Percentiles rank a stretch among this genome's conserved stretches.
phyloP scores from a whole-genome alignment of 2,113 vertebrate species.

The Nymphicus hollandicus region DNA sequence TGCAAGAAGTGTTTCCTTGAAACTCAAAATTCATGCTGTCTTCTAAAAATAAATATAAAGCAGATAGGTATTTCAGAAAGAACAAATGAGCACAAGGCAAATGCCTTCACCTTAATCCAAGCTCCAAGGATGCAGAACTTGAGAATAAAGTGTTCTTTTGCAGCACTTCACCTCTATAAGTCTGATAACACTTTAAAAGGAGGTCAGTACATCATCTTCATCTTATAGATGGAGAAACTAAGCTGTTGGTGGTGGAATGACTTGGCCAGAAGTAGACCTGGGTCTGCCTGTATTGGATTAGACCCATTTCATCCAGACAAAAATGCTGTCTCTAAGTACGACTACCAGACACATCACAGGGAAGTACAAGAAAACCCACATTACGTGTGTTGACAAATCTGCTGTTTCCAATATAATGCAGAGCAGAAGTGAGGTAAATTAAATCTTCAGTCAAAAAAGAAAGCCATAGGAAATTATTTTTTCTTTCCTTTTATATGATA shows the following conservation, averaged over 20 bases:
- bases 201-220: background rate
- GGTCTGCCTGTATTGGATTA: background rate
- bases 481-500: background rate
- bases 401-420: background rate
- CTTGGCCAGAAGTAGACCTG: background rate
- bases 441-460: background rate
- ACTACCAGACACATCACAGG: background rate
- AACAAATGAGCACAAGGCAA: background rate
- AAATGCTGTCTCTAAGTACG: background rate
- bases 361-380: background rate
- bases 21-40: background rate
- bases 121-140: background rate
- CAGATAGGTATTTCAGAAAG: background rate
- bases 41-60: conserved; percentile 33
- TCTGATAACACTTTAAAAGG: background rate
- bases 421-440: background rate
- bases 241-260: background rate
- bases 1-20: background rate
- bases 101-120: background rate
- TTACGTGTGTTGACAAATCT: background rate
- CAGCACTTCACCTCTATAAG: background rate
- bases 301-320: background rate
- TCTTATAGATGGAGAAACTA: background rate
- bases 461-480: background rate
- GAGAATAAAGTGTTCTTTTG: background rate